Base-by-base conservation (phyloP, 2,797 vertebrate genomes). In the Parauchenoglanis punctatus region DNA sequence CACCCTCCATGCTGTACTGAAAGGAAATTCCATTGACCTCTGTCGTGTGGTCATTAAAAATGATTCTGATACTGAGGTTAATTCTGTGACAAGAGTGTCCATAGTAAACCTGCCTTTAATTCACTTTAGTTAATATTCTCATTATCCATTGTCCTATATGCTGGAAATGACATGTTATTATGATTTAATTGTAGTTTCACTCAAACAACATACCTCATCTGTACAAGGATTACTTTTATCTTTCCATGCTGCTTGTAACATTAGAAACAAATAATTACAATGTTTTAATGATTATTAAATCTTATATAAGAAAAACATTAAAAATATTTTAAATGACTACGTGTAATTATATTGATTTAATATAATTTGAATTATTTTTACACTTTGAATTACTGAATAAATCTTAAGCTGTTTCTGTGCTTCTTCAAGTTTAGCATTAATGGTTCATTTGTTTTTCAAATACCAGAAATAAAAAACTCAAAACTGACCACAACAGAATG, bases 141-240 rank as follows among this genome's bases (percentile, higher is more conserved):
- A 46, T 40, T 63, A 44, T 20, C 23, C 10, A 31, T 65, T 15
- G 31, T 31, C 2, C 25, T 86, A 12, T 76, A 81, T 84, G 70
- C 85, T 87, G 85, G 56, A 59, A 75, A 23, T 83, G 65, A 46
- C 72, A n/a, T 84, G 2, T 81, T 88, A 82, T 89, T 82, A 63
- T 86, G 77, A 77, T 83, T 90, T 58, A 78, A 65, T 73, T 76
- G 83, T 84, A 75, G 58, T 49, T 44, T 72, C 18, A 44, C 2
- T 90, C 10, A 44, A 81, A 86, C 59, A 52, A 83, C 15, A 77
- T 31, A 6, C 7, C 28, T 52, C 31, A 25, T 49, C 17, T 88
- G 28, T 15, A 46, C 7, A 20, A 58, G n/a, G 49, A 67, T 3
- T 7, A 12, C 6, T 44, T 85, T n/a, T 46, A 23, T 5, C 2